phyloP scores from a whole-genome alignment of 2,113 vertebrate species.

The Heterochromis multidens region DNA sequence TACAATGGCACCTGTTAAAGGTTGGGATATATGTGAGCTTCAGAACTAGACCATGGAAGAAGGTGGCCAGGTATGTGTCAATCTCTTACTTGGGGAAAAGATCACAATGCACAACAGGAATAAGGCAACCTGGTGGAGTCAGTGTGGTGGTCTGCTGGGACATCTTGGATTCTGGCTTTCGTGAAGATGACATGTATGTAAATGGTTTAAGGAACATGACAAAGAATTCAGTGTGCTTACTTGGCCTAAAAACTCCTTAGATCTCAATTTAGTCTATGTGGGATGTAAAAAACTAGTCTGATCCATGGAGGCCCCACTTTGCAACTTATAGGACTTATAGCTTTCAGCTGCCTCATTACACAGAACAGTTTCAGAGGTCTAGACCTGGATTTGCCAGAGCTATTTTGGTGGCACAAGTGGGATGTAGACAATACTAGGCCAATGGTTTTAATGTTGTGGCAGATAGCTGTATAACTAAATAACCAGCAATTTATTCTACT shows the following conservation, averaged over 20 bases:
- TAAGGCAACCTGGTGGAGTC: neutral
- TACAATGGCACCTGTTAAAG: neutral
- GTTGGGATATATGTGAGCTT: neutral
- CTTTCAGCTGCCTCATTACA: neutral
- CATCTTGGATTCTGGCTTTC: neutral
- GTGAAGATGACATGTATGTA: neutral
- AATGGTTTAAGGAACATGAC: neutral
- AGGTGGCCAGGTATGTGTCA: neutral
- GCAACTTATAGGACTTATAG: neutral
- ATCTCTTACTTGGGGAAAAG: neutral
- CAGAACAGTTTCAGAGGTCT: neutral
- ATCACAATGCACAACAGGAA: neutral
- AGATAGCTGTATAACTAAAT: neutral
- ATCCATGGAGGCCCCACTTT: neutral
- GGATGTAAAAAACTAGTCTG: neutral
- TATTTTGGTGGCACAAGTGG: neutral
- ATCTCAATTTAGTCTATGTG: neutral
- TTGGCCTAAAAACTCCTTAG: neutral
- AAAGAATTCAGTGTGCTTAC: neutral
- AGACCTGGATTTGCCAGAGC: neutral
- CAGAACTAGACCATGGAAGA: neutral
- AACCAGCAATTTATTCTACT: neutral
- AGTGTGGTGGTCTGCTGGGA: neutral
- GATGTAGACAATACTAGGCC: neutral
- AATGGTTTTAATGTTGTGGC: neutral